phyloP scores from a whole-genome alignment of 2,888 invertebrate genomes.

The Zaprionus obscuricornis region DNA sequence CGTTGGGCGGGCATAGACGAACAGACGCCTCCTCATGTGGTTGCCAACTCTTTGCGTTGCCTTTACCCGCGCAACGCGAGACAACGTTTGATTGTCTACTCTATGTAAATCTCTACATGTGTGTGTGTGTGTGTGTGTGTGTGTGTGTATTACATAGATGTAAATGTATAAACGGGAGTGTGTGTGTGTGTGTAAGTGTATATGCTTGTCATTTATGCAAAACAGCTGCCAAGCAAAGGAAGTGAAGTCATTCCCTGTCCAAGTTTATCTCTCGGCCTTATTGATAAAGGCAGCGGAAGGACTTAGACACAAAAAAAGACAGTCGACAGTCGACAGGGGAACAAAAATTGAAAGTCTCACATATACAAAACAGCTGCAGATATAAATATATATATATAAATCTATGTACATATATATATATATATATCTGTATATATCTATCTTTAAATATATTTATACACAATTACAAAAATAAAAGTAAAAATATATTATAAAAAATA shows the following conservation, averaged over 20 bases:
- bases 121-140: conserved; percentile 18
- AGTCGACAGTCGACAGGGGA: conserved; percentile 30
- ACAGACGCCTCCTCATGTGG: conserved; percentile 51
- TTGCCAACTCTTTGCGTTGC: conserved; percentile 36
- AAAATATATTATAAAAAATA: too few species aligned
- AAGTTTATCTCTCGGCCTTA: conserved; percentile 66
- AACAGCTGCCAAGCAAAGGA: conserved; percentile 71
- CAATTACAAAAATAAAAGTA: background rate
- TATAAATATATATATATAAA: too few species aligned
- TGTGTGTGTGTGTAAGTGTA: conserved; percentile 16
- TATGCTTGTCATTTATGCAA: conserved; percentile 70
- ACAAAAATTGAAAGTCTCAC: conserved; percentile 27
- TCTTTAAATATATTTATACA: too few species aligned
- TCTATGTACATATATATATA: too few species aligned
- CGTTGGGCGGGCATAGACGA: conserved; percentile 49
- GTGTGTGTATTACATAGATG: conserved; percentile 1
- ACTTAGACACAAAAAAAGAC: conserved; percentile 63
- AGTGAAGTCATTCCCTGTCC: conserved; percentile 58
- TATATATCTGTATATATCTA: too few species aligned
- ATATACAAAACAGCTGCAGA: too few species aligned
- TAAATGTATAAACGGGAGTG: background rate
- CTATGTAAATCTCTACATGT: background rate
- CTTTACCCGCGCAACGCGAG: conserved; percentile 32
- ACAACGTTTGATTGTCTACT: conserved; percentile 60
- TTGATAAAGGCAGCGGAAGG: conserved; percentile 74